Percentiles rank a stretch among this genome's conserved stretches.
These are phyloP conservation scores for Galeruca laticollis DNA, from an alignment of 2,888 invertebrate species.

Conservation along the genomic window DNA sequence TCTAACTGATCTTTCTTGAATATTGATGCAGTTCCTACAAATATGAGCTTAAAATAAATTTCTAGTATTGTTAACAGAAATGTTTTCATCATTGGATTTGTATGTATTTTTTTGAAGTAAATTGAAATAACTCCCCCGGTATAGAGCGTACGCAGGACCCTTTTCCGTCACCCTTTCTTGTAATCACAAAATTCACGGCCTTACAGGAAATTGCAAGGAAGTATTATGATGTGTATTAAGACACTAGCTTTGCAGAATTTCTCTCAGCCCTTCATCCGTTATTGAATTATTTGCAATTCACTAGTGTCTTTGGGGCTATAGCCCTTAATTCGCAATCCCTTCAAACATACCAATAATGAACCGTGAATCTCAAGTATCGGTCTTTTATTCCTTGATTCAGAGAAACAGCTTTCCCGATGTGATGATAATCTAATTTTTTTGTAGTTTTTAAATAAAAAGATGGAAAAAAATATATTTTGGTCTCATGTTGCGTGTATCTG, in stretches of 20 bases:
- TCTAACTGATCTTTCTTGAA: no score
- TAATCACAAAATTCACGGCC: slow-evolving; percentile 54
- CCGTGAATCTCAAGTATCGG: slow-evolving; percentile 33
- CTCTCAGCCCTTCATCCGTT: slow-evolving; percentile 54
- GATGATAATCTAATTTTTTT: slow-evolving; percentile 1
- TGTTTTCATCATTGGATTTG: no score
- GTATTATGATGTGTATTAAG: slow-evolving; percentile 65
- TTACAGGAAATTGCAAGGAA: slow-evolving; percentile 65
- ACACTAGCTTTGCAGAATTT: slow-evolving; percentile 55
- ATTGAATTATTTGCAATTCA: slow-evolving; percentile 60
- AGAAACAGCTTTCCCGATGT: slow-evolving; percentile 4
- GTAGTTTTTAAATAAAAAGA: neutral
- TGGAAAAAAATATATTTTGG: neutral
- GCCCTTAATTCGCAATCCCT: slow-evolving; percentile 44
- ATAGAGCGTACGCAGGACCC: slow-evolving; percentile 25
- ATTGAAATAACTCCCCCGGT: neutral
- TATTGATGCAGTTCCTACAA: no score
- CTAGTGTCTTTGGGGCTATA: slow-evolving; percentile 49
- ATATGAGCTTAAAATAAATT: no score
- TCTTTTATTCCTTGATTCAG: slow-evolving; percentile 38
- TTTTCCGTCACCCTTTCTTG: slow-evolving; percentile 51
- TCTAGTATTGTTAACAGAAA: no score
- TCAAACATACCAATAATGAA: slow-evolving; percentile 46
- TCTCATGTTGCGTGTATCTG: neutral
- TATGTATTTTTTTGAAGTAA: neutral